phyloP scores from a whole-genome alignment of 2,797 vertebrate genomes.

The Labroides dimidiatus region DNA sequence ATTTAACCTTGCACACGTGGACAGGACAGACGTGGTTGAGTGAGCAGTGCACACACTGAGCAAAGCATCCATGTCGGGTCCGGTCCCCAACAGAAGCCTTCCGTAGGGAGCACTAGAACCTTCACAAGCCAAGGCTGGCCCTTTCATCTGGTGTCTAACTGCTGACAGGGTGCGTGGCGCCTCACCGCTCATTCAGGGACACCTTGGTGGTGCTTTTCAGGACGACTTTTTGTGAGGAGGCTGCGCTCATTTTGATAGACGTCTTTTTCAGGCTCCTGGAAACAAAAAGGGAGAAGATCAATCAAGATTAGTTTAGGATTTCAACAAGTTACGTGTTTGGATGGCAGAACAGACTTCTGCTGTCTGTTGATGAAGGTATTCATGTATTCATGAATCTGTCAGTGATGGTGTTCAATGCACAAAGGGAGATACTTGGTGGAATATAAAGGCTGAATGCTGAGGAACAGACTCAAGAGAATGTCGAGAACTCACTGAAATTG shows the following conservation, averaged over 20 bases:
- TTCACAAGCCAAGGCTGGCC: conserved; percentile 70
- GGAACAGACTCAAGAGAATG: too few relatives aligned
- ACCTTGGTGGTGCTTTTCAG: conserved; percentile 99
- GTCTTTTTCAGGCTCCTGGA: conserved; percentile 70
- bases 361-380: too few relatives aligned
- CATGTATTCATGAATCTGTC: too few relatives aligned
- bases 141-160: conserved; percentile 75
- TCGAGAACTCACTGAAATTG: too few relatives aligned
- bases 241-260: conserved; percentile 89
- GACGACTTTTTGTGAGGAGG: conserved; percentile 97
- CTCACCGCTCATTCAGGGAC: conserved; percentile 99
- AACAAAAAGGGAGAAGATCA: not conserved
- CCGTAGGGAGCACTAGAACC: conserved; percentile 68
- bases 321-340: too few relatives aligned
- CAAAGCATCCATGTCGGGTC: conserved; percentile 71
- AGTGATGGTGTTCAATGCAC: too few relatives aligned
- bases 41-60: conserved; percentile 74
- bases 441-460: too few relatives aligned
- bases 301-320: not conserved
- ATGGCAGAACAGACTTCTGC: too few relatives aligned
- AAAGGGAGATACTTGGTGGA: too few relatives aligned
- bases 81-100: conserved; percentile 72
- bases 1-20: not conserved
- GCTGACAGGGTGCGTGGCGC: conserved; percentile 86
- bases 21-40: conserved; percentile 40